These are phyloP conservation scores for Spialia ferax DNA, from an alignment of 2,888 invertebrate species.

Conservation along the genomic window DNA sequence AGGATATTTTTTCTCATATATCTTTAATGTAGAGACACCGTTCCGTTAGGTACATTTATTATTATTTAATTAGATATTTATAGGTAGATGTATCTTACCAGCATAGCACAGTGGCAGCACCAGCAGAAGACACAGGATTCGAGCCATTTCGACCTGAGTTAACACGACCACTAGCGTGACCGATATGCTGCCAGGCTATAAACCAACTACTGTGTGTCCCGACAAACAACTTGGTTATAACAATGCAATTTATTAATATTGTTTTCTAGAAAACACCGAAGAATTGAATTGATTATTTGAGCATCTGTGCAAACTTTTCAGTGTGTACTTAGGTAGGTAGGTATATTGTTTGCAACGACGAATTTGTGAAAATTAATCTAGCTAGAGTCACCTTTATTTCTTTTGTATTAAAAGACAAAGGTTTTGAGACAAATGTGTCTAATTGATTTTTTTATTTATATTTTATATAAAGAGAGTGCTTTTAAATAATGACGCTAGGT, in stretches of 20 bases:
- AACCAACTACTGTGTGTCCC: not conserved
- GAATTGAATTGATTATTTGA: conserved; percentile 1
- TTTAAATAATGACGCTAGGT: not conserved
- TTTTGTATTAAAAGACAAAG: not conserved
- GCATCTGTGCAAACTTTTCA: not conserved
- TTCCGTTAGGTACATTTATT: too few species aligned
- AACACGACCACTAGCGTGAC: not conserved
- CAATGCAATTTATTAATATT: not conserved
- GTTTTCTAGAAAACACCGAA: conserved; percentile 1
- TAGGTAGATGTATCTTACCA: too few species aligned
- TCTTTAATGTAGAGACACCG: too few species aligned
- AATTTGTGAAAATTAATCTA: not conserved
- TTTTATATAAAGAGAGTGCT: not conserved
- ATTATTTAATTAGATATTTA: too few species aligned
- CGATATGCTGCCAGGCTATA: not conserved
- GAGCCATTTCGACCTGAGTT: not conserved
- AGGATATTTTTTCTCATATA: too few species aligned
- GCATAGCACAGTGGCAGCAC: too few species aligned
- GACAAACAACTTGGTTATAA: not conserved
- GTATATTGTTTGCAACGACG: not conserved
- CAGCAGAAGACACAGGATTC: too few species aligned
- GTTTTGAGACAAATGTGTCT: not conserved
- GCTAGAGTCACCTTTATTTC: not conserved
- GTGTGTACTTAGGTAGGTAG: not conserved
- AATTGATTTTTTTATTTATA: not conserved